phyloP scores from a whole-genome alignment of 1,140 invertebrate genomes.

The Drosophila nigromelanica region DNA sequence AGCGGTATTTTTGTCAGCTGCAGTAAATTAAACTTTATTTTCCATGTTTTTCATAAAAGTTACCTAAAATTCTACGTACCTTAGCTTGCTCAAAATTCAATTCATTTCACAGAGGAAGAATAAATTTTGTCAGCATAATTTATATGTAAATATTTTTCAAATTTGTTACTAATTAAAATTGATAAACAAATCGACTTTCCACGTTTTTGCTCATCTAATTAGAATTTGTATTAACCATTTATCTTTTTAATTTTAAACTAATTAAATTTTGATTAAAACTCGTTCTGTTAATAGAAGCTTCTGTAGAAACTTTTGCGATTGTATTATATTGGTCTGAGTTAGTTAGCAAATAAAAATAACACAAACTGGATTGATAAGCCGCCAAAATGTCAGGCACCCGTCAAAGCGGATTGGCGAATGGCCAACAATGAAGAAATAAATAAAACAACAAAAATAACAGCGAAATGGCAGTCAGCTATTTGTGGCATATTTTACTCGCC shows the following conservation, averaged over 20 bases:
- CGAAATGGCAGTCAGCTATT: slow-evolving; percentile 58
- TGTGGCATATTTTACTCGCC: slow-evolving; percentile 78
- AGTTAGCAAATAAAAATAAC: slow-evolving; percentile 67
- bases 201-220: too few species aligned
- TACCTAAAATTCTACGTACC: too few species aligned
- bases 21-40: background rate
- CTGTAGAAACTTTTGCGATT: background rate
- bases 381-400: slow-evolving; percentile 63
- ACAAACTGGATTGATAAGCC: slow-evolving; percentile 63
- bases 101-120: too few species aligned
- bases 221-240: too few species aligned
- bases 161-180: background rate
- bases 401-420: slow-evolving; percentile 66
- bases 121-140: slow-evolving; percentile 1
- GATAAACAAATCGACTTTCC: background rate
- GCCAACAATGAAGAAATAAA: slow-evolving; percentile 19
- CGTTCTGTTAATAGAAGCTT: too few species aligned
- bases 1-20: too few species aligned
- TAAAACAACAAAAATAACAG: slow-evolving; percentile 2
- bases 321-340: background rate
- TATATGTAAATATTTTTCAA: slow-evolving; percentile 1
- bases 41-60: background rate
- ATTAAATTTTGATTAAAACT: too few species aligned
- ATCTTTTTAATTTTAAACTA: too few species aligned
- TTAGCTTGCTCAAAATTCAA: too few species aligned